Base-by-base conservation (phyloP, 2,113 vertebrate species). In the Cichladusa arquata region DNA sequence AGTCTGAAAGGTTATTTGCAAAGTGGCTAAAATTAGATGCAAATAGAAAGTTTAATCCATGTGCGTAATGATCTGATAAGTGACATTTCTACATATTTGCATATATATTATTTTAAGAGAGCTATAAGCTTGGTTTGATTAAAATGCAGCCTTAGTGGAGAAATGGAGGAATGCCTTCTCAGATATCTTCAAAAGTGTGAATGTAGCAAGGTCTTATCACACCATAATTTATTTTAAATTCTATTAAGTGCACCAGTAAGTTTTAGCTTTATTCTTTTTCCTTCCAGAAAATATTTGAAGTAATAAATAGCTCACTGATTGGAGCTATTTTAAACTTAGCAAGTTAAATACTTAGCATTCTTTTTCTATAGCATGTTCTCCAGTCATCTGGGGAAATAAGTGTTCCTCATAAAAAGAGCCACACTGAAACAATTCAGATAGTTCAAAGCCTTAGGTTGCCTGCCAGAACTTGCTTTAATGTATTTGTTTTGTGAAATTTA, bases 261-360 rank as follows among this genome's bases (percentile, higher is more conserved):
- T 94, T 96, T 96, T 91, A 97, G 44, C 66, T 83, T 81, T 86
- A 87, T 70, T 88, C 17, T 79, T 96, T 95, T 92, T 95, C 29
- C 23, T 93, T 92, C 91, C 95, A 89, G 88, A 92, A 97, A 92
- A 93, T 83, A 96, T 86, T 95, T 81, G 71, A 94, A 91, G 95
- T 92, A 96, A 96, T 85, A 97, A 96, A 97, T 97, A 97, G 87
- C 93, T 97, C 84, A 95, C 45, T 90, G 79, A 87, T 86, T 91
- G 20, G 54, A 81, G 72, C 73, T 97, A 93, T 97, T 98, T 97
- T 97, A 97, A 97, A 95, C 78, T 84, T 93, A 94, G 28, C 50
- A 79, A 97, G 74, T 87, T 91, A 96, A 97, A 95, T 95, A 95
- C 81, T 97, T 96, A 34, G 88, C 69, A 57, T 94, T 96, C 95